Evolutionary conservation across 2,113 vertebrate species (phyloP).

Genomic region (Synodontis membranacea): DNA sequence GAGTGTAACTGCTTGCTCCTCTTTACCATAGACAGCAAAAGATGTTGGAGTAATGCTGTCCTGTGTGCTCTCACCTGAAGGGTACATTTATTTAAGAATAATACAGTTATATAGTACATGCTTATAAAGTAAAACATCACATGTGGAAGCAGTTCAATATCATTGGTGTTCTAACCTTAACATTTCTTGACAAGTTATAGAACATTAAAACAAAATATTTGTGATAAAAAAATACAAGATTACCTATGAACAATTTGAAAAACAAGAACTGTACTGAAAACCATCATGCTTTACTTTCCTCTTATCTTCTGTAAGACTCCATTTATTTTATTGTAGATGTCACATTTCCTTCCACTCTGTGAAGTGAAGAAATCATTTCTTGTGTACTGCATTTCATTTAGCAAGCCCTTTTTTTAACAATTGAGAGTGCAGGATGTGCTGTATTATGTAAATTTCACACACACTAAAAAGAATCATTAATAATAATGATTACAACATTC

Average conservation of each 20-base stretch:
- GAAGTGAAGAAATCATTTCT: background rate
- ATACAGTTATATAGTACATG: background rate
- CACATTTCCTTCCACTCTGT: background rate
- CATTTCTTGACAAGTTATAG: too few relatives aligned
- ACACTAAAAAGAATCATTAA: background rate
- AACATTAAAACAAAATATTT: background rate
- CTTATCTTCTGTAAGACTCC: background rate
- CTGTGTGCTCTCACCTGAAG: conserved; percentile 17
- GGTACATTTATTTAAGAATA: background rate
- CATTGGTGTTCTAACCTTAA: too few relatives aligned
- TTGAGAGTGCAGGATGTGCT: background rate
- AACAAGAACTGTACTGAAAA: conserved; percentile 12
- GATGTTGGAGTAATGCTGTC: conserved; percentile 7
- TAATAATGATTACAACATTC: background rate
- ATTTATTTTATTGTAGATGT: too few relatives aligned
- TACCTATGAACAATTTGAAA: background rate
- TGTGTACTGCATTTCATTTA: background rate
- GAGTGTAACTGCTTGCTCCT: too few relatives aligned
- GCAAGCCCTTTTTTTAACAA: background rate
- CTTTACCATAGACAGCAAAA: too few relatives aligned
- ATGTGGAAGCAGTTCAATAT: background rate
- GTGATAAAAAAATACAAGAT: background rate
- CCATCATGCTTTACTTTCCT: background rate
- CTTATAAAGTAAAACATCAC: background rate
- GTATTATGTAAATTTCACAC: background rate